Conservation (phyloP, 2,888 invertebrate species). For the Nysson spinosus region DNA sequence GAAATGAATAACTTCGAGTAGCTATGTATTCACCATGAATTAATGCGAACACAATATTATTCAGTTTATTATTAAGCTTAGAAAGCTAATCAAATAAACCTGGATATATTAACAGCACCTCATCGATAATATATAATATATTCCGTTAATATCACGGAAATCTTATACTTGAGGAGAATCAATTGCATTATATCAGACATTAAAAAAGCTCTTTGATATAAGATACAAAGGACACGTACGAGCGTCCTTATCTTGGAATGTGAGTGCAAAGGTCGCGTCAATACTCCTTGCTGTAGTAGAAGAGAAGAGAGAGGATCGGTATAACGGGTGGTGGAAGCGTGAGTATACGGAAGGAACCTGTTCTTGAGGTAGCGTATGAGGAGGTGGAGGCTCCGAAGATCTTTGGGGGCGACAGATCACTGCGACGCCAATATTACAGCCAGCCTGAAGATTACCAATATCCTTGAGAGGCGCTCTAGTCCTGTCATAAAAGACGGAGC, state of each 20-base stretch:
- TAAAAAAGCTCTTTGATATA: too few species aligned
- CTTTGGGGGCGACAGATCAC: constrained; percentile 74
- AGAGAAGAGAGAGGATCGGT: constrained; percentile 26
- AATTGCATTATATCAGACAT: too few species aligned
- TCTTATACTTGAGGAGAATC: too few species aligned
- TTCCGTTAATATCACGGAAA: too few species aligned
- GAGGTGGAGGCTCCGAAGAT: constrained; percentile 41
- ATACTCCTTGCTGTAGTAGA: constrained; percentile 66
- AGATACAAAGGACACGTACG: background rate
- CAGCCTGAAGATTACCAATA: constrained; percentile 77
- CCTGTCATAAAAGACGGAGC: constrained; percentile 77
- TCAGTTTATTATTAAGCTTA: constrained; percentile 43
- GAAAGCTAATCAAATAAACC: constrained; percentile 43
- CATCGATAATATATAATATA: too few species aligned
- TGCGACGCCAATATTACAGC: constrained; percentile 76
- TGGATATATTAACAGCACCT: too few species aligned
- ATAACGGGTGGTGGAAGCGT: constrained; percentile 34
- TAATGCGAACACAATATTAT: constrained; percentile 35
- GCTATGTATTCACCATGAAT: constrained; percentile 25
- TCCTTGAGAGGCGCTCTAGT: constrained; percentile 76
- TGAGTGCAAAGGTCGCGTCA: constrained; percentile 72
- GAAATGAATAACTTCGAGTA: constrained; percentile 51
- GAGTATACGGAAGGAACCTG: constrained; percentile 44
- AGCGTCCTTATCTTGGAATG: constrained; percentile 66
- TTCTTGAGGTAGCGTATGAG: constrained; percentile 37